Conservation (phyloP, 2,888 invertebrate genomes). For the Sympetrum striolatum region DNA sequence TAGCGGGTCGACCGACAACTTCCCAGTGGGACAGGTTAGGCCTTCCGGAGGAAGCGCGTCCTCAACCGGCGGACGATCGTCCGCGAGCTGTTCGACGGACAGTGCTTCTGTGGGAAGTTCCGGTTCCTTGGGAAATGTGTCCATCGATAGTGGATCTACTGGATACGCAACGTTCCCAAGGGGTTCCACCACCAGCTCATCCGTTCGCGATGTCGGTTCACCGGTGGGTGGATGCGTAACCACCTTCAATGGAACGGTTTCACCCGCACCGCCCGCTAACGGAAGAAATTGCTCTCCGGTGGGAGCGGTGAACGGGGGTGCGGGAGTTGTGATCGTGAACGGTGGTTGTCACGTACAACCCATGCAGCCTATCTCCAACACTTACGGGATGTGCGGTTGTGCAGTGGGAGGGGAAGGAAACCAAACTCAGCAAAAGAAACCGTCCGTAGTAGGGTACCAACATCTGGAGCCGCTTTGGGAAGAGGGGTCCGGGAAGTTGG, state of each 20-base stretch:
- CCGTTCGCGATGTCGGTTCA: slow-evolving; percentile 53
- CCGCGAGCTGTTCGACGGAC: slow-evolving; percentile 61
- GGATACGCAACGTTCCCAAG: slow-evolving; percentile 45
- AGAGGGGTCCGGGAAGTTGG: slow-evolving; percentile 51
- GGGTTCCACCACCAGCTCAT: slow-evolving; percentile 59
- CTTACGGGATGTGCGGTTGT: slow-evolving; percentile 49
- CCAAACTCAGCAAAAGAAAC: slow-evolving; percentile 47
- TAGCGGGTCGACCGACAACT: slow-evolving; percentile 63
- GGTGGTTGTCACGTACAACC: slow-evolving; percentile 55
- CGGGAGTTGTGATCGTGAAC: slow-evolving; percentile 54
- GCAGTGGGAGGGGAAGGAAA: slow-evolving; percentile 53
- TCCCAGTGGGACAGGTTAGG: slow-evolving; percentile 55
- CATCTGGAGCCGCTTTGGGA: slow-evolving; percentile 28
- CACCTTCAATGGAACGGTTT: slow-evolving; percentile 57
- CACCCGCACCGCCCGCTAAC: slow-evolving; percentile 58
- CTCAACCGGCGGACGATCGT: slow-evolving; percentile 62
- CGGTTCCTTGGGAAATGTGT: slow-evolving; percentile 40
- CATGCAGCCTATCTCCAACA: slow-evolving; percentile 48
- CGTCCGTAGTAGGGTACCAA: slow-evolving; percentile 14
- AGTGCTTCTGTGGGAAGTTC: slow-evolving; percentile 58
- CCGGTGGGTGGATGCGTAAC: slow-evolving; percentile 52
- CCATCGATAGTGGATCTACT: slow-evolving; percentile 34
- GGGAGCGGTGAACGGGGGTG: slow-evolving; percentile 51
- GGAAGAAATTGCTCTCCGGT: slow-evolving; percentile 54
- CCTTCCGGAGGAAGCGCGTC: slow-evolving; percentile 60